Base-by-base conservation (phyloP, 2,113 vertebrate species). In the Forbesichthys agassizii region DNA sequence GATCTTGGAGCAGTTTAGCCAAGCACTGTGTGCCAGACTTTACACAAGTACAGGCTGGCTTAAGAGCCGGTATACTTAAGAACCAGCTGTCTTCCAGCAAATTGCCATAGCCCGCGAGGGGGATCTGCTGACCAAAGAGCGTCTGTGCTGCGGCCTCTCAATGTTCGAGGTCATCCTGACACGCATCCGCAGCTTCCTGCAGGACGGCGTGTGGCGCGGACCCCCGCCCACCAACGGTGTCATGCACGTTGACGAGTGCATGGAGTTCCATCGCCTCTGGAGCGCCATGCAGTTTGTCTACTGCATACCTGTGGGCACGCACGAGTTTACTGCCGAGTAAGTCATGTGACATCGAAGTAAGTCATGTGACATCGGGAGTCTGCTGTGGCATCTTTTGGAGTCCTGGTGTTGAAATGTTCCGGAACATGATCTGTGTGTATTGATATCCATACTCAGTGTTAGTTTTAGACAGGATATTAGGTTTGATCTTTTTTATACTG, bases 241-340 rank as follows among this genome's bases (percentile, higher is more conserved):
- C 76, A 99, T 99, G 98, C 98, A 99, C 0, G 97, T 99, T 10
- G 98, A 99, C 0, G 98, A 99, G 90, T 99, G 98, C 0, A 94
- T 99, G 86, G 97, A 99, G 89, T 98, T 99, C 84, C 98, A 99
- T 85, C 95, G 98, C 48, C 95, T 99, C 70, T 99, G 98, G 98
- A 99, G 98, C 0, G 98, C 98, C 90, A 99, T 99, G 98, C 98
- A 99, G 89, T 99, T 99, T 5, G 98, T 99, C 9, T 99, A 99
- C 92, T 98, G 96, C 90, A 99, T 99, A 82, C 97, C 98, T 0
- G 98, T 99, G 74, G 98, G 98, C 70, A 99, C 97, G 53, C 96
- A 99, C 1, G 97, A 99, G 90, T 99, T 99, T 90, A 99, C 98
- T 0, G 98, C 98, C 46, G 98, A 99, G 98, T 99, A 79, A 92